Base-by-base conservation (phyloP, 1,140 invertebrate genomes). In the Drosophila tropicalis region DNA sequence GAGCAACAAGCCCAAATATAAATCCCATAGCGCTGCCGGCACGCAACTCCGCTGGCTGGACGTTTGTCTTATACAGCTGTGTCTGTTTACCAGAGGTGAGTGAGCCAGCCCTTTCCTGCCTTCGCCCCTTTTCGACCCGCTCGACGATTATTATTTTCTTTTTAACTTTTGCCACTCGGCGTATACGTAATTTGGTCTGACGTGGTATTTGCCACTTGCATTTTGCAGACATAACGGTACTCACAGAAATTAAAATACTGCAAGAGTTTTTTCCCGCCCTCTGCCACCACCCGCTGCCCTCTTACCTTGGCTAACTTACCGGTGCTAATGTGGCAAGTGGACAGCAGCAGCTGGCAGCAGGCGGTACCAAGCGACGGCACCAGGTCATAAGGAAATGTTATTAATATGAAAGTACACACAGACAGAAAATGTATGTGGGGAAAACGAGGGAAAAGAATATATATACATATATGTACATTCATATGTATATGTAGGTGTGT, bases 171-270 rank as follows among this genome's bases (percentile, higher is more conserved):
- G 34, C 41, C 25, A 60, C 62, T 55, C 41, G 58, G 75, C 69
- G 68, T 78, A 79, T 79, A 64, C 68, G 75, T 78, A 72, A 79
- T 79, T 78, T 78, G 72, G 29, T 61, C 39, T 65, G 36, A 39
- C 36, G 32, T 64, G 56, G 51, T 78, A 68, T 75, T 71, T 70
- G 72, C 44, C 56, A 40, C 58, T 51, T 10, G 19, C 70, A 22
- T 56, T 22, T 22, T 7, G 25, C 34, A 36, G 51, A 56, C 56
- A 65, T 47, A 54, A 36, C 40, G 36, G 51, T 85, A 75, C 82
- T 85, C 81, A 78, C 74, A 63, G 62, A 68, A 86, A 86, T 85
- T 78, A 78, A 85, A 84, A 74, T 51, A 63, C 58, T 58, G 56
- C 36, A 19, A 2, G 29, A 29, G 29, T 29, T 29, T 29, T 29